Evolutionary conservation across 2,888 invertebrate species (phyloP).

Genomic region (Leptopilina drosophilae): DNA sequence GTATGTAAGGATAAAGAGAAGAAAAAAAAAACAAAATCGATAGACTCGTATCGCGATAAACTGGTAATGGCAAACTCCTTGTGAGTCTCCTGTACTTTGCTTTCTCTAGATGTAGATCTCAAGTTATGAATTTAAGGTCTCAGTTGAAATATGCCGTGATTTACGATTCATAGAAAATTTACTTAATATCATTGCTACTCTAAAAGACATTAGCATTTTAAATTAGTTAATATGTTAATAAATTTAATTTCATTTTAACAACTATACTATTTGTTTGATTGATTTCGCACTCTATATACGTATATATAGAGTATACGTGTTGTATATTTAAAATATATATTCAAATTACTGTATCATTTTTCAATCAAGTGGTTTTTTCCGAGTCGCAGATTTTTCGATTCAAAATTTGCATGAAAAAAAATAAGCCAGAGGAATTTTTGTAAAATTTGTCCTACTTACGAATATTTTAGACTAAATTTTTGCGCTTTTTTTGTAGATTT

Average conservation of each 20-base stretch:
- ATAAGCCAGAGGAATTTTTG: too few relatives aligned
- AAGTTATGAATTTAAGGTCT: slow-evolving; percentile 32
- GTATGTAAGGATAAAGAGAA: slow-evolving; percentile 18
- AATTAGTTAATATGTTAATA: slow-evolving; percentile 15
- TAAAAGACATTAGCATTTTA: slow-evolving; percentile 17
- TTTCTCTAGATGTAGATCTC: slow-evolving; percentile 21
- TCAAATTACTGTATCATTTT: too few relatives aligned
- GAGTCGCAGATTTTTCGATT: too few relatives aligned
- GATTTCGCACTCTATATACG: neutral
- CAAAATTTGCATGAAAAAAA: too few relatives aligned
- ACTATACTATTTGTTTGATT: neutral
- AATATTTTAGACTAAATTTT: too few relatives aligned
- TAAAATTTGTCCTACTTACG: too few relatives aligned
- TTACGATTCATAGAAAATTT: slow-evolving; percentile 12
- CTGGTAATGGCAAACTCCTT: slow-evolving; percentile 33
- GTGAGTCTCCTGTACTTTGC: slow-evolving; percentile 31
- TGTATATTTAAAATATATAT: neutral
- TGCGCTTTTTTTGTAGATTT: slow-evolving; percentile 78
- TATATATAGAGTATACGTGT: neutral
- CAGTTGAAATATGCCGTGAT: slow-evolving; percentile 9
- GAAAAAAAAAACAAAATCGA: slow-evolving; percentile 36
- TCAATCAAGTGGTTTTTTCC: too few relatives aligned
- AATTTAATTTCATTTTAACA: neutral
- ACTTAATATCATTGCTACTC: slow-evolving; percentile 11
- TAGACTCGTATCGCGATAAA: slow-evolving; percentile 36